A percentile compares a stretch with the other conserved stretches of the same genome.
Evolutionary conservation across 2,888 invertebrate genomes (phyloP).

Genomic region (Drosophila testacea): DNA sequence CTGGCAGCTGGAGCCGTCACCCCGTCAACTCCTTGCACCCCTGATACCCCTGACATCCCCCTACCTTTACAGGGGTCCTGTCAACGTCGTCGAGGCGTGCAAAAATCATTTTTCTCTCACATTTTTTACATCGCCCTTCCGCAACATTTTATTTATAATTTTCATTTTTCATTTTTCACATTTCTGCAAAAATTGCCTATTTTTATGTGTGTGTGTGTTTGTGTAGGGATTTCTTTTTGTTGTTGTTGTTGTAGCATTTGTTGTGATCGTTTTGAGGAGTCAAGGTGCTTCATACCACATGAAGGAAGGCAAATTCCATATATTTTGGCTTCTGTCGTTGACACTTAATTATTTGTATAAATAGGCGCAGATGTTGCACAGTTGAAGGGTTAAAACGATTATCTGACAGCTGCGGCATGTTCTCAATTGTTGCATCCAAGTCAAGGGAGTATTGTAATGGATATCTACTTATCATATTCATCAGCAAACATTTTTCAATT

Average conservation of each 20-base stretch:
- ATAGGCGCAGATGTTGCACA: constrained; percentile 62
- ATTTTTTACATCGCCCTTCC: constrained; percentile 59
- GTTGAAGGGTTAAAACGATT: constrained; percentile 59
- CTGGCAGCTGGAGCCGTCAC: constrained; percentile 61
- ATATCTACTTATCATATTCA: constrained; percentile 16
- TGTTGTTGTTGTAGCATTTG: constrained; percentile 13
- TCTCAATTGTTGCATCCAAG: neutral
- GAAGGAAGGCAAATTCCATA: constrained; percentile 35
- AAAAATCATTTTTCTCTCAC: constrained; percentile 77
- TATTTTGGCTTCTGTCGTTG: constrained; percentile 61
- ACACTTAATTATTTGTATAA: constrained; percentile 78
- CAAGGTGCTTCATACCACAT: constrained; percentile 52
- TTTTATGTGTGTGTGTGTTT: constrained; percentile 39
- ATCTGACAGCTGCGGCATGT: constrained; percentile 42
- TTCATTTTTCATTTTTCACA: constrained; percentile 63
- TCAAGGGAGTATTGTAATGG: neutral
- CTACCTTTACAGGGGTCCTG: constrained; percentile 32
- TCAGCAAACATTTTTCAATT: neutral
- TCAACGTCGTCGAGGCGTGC: constrained; percentile 73
- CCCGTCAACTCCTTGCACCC: neutral
- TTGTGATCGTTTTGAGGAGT: constrained; percentile 42
- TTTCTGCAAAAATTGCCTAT: constrained; percentile 66
- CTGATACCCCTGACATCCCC: neutral
- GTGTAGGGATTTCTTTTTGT: constrained; percentile 33
- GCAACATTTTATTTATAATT: constrained; percentile 65